Evolutionary conservation across 2,888 invertebrate species (phyloP).

Genomic region (Liposcelis brunnea): DNA sequence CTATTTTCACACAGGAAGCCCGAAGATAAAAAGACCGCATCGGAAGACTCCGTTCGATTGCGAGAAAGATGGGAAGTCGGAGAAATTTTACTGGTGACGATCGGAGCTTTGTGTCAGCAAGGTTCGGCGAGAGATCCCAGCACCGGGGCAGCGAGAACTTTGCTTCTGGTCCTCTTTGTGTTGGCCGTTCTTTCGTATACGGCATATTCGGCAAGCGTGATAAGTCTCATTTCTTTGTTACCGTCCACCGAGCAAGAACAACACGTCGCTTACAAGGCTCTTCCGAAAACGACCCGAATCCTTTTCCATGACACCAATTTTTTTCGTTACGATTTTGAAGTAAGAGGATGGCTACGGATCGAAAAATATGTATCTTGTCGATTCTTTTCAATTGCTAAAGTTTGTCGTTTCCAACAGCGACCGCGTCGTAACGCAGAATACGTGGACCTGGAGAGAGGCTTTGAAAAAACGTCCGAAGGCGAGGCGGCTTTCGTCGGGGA

Average conservation of each 20-base stretch:
- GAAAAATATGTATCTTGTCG: background rate
- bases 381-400: background rate
- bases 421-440: background rate
- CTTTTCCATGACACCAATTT: constrained; percentile 3
- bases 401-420: background rate
- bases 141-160: constrained; percentile 14
- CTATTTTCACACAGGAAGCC: background rate
- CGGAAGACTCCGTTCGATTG: background rate
- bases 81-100: constrained; percentile 15
- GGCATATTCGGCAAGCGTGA: constrained; percentile 15
- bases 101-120: constrained; percentile 15
- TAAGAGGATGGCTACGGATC: background rate
- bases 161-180: constrained; percentile 14
- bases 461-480: background rate
- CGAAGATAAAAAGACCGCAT: background rate
- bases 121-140: constrained; percentile 14
- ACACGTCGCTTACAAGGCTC: background rate
- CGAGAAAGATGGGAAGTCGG: constrained; percentile 14
- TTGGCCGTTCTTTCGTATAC: constrained; percentile 14
- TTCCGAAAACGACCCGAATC: background rate
- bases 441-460: background rate
- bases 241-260: background rate
- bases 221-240: constrained; percentile 13
- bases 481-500: background rate
- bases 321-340: background rate